These are phyloP conservation scores for Ceyx erithaca DNA, from an alignment of 2,797 vertebrate genomes.

Conservation along the genomic window DNA sequence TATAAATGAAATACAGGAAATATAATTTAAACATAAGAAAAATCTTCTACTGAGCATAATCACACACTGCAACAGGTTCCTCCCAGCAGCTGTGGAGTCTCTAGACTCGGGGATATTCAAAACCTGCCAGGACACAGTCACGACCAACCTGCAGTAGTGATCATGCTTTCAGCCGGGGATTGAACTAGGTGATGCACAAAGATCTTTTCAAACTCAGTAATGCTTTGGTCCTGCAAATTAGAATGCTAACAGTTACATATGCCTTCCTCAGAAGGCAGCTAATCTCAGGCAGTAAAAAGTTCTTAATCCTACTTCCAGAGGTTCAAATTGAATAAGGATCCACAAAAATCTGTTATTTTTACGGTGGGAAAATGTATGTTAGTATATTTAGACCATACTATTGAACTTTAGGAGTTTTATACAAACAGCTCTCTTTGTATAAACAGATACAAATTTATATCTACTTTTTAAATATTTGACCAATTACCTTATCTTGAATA, in stretches of 20 bases:
- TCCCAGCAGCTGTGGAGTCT: neutral
- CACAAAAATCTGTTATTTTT: neutral
- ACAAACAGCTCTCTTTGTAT: neutral
- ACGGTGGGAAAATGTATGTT: neutral
- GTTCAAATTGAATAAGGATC: neutral
- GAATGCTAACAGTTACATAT: neutral
- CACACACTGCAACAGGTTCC: neutral
- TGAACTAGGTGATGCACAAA: neutral
- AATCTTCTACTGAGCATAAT: neutral
- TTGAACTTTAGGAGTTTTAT: neutral
- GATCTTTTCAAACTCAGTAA: neutral
- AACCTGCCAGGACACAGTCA: neutral
- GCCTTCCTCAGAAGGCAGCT: neutral
- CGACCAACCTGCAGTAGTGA: neutral
- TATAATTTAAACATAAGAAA: neutral
- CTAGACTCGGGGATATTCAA: neutral
- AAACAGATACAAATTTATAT: neutral
- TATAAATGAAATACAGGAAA: neutral
- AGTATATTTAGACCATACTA: neutral
- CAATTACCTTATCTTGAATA: neutral
- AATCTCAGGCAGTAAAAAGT: neutral
- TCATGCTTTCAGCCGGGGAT: neutral
- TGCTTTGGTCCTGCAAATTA: neutral
- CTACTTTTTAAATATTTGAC: neutral
- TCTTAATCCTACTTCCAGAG: neutral